Evolutionary conservation across 2,797 vertebrate species (phyloP).

Genomic region (Channa striata): DNA sequence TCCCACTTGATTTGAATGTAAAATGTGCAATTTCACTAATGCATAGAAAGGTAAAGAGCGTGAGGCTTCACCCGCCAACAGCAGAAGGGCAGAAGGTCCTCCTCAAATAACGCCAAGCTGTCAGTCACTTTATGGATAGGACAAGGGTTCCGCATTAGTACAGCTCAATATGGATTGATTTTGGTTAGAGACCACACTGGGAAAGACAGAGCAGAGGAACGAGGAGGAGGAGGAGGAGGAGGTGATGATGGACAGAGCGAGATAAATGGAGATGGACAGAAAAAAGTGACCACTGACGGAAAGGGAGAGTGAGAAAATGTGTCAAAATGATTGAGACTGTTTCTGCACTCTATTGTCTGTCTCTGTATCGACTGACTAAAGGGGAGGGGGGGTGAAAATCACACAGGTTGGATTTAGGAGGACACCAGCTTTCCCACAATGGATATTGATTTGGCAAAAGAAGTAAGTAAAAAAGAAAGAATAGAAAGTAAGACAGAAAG

Average conservation of each 20-base stretch:
- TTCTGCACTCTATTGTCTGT: constrained; percentile 38
- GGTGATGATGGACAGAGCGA: constrained; percentile 58
- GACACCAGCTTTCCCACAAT: constrained; percentile 10
- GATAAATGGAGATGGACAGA: constrained; percentile 71
- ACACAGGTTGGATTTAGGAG: constrained; percentile 29
- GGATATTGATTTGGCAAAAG: background rate
- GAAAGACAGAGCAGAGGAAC: constrained; percentile 43
- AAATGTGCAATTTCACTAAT: constrained; percentile 4
- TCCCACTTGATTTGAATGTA: constrained; percentile 11
- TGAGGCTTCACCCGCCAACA: constrained; percentile 18
- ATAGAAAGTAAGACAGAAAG: background rate
- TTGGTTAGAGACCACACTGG: constrained; percentile 65
- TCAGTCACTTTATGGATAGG: constrained; percentile 66
- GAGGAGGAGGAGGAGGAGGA: constrained; percentile 42
- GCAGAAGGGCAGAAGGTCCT: constrained; percentile 45
- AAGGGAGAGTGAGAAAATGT: constrained; percentile 63
- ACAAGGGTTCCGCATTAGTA: constrained; percentile 65
- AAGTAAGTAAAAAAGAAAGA: no score
- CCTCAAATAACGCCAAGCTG: constrained; percentile 61
- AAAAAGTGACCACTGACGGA: constrained; percentile 63
- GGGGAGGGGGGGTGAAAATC: constrained; percentile 14
- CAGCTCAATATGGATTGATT: constrained; percentile 69
- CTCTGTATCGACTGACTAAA: constrained; percentile 13
- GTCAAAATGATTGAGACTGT: constrained; percentile 58
- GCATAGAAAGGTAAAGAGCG: constrained; percentile 23